These are phyloP conservation scores for Chouioia cunea DNA, from an alignment of 2,888 invertebrate species.

Conservation along the genomic window DNA sequence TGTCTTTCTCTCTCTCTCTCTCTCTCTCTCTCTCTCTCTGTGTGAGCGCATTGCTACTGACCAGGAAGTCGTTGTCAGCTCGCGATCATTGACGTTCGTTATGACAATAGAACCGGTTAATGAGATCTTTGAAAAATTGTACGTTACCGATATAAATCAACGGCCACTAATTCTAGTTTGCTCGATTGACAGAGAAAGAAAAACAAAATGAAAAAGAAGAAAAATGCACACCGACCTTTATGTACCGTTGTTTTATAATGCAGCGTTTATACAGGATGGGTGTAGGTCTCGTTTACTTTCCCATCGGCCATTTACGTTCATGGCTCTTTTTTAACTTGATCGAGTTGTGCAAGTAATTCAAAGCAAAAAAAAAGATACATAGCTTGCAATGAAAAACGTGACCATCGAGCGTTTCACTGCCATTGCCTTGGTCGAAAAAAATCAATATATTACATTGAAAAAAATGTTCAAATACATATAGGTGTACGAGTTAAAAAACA, in stretches of 20 bases:
- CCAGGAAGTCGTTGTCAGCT: conserved; percentile 17
- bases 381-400: neutral
- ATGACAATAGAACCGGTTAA: too few relatives aligned
- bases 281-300: conserved; percentile 18
- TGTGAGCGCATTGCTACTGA: too few relatives aligned
- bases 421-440: conserved; percentile 8
- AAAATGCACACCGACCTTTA: conserved; percentile 3
- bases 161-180: too few relatives aligned
- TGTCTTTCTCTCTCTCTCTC: too few relatives aligned
- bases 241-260: neutral
- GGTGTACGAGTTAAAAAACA: too few relatives aligned
- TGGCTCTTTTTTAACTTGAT: neutral
- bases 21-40: too few relatives aligned
- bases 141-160: too few relatives aligned
- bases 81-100: conserved; percentile 48
- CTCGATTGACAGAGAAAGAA: too few relatives aligned
- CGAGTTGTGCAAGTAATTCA: neutral
- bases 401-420: conserved; percentile 13
- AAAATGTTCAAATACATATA: too few relatives aligned
- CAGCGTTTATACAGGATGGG: conserved; percentile 4
- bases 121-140: too few relatives aligned
- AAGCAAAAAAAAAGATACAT: neutral
- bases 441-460: conserved; percentile 10
- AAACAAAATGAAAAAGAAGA: too few relatives aligned
- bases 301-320: neutral